Conservation (phyloP, 2,888 invertebrate species). For the Congeria kusceri region DNA sequence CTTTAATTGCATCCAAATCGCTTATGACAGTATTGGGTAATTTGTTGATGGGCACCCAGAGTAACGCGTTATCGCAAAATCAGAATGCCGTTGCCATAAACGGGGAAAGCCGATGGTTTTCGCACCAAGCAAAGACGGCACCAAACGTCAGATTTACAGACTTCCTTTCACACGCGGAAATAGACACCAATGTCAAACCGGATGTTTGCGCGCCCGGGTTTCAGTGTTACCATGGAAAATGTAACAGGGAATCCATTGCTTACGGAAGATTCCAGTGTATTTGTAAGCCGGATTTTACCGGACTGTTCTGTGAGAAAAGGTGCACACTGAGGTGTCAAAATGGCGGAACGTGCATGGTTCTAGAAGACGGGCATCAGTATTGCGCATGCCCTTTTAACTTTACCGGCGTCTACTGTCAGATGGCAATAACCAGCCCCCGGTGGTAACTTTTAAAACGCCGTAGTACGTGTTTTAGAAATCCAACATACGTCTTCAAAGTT, state of each 20-base stretch:
- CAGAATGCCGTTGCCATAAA: not conserved
- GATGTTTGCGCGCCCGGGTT: slow-evolving; percentile 61
- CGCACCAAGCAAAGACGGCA: slow-evolving; percentile 24
- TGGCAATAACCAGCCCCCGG: not conserved
- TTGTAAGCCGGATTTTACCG: slow-evolving; percentile 54
- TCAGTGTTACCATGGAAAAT: slow-evolving; percentile 61
- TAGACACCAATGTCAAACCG: slow-evolving; percentile 55
- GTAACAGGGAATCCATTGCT: slow-evolving; percentile 45
- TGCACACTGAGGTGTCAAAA: slow-evolving; percentile 60
- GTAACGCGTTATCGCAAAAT: not conserved
- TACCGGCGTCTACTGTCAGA: slow-evolving; percentile 54
- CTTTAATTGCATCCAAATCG: slow-evolving; percentile 14
- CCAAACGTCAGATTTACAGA: slow-evolving; percentile 44
- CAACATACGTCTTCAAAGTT: no score
- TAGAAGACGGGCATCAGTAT: slow-evolving; percentile 56
- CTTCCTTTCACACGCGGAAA: slow-evolving; percentile 58
- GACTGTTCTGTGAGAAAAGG: slow-evolving; percentile 60
- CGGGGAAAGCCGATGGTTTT: slow-evolving; percentile 28
- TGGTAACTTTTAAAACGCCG: no score
- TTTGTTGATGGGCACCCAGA: not conserved
- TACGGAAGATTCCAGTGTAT: slow-evolving; percentile 48
- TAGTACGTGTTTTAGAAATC: no score
- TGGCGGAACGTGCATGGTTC: slow-evolving; percentile 47
- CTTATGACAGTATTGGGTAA: slow-evolving; percentile 15
- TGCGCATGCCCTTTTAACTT: slow-evolving; percentile 56